Evolutionary conservation across 2,113 vertebrate species (phyloP).

Genomic region (Chloropsis cyanopogon): DNA sequence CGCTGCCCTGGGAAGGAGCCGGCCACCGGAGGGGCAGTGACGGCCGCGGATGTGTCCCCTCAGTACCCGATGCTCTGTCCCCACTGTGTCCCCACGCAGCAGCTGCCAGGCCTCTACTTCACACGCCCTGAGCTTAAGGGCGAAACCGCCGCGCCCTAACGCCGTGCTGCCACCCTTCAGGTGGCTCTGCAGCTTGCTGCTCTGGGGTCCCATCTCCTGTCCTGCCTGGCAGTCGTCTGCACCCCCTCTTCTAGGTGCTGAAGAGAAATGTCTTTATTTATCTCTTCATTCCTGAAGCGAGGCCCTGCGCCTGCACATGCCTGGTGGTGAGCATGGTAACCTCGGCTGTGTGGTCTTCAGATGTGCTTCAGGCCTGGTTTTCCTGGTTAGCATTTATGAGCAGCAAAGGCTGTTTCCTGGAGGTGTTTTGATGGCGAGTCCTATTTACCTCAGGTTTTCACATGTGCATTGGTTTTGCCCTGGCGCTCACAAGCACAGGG

Average conservation of each 20-base stretch:
- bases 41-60: rapidly evolving
- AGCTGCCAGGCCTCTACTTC: background rate
- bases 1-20: too few relatives aligned
- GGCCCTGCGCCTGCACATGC: background rate
- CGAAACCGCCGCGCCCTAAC: rapidly evolving
- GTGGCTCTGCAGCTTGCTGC: background rate
- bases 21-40: background rate
- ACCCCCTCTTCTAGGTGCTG: background rate
- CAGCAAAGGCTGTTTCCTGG: background rate
- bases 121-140: background rate
- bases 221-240: background rate
- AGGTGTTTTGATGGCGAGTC: background rate
- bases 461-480: background rate
- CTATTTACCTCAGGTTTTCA: background rate
- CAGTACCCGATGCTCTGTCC: background rate
- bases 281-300: background rate
- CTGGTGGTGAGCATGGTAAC: background rate
- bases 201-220: rapidly evolving
- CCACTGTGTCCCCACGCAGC: rapidly evolving
- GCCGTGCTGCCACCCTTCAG: rapidly evolving
- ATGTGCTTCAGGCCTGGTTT: background rate
- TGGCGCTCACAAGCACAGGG: background rate
- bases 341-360: rapidly evolving
- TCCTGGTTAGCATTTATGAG: background rate
- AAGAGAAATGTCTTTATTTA: background rate